Base-by-base conservation (phyloP, 2,113 vertebrate genomes). In the western clawed frog (Xenopus tropicalis) region DNA sequence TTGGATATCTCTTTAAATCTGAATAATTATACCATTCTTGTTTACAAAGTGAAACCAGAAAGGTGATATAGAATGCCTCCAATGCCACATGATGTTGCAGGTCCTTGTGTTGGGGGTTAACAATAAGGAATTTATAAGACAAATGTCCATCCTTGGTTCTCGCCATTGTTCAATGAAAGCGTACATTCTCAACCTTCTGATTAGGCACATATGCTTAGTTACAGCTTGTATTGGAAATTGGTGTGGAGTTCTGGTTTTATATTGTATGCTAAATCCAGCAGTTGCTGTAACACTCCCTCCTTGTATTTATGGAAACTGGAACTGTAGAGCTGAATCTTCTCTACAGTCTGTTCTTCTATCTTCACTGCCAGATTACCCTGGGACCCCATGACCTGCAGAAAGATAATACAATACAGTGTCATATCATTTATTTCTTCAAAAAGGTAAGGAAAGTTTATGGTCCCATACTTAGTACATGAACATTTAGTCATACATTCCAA, bases 321-420 rank as follows among this genome's bases (percentile, higher is more conserved):
- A 0, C 61, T 80, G 62, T 91, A 72, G 16, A 79, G 83, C 59
- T 42, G 80, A 48, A 93, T 22, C 11, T 81, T 83, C 80, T 71
- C 80, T 54, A n/a, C 48, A 1, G 88, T 86, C 81, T 90, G 87
- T 3, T 83, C 85, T 70, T 92, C 90, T 77, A 90, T 82, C 81
- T 90, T 88, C 46, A 81, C 68, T 11, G 84, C 83, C 29, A 91
- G 51, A n/a, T 89, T 82, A 52, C 88, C 83, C 74, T 92, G 90
- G 29, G 88, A 91, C 61, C 90, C 91, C 88, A 92, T 88, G 70
- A 86, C 81, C 91, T 92, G 46, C 3, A 56, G 81, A 83, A 86
- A 71, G 78, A 65, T 1, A 74, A 52, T 44, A 3, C 8, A 17
- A n/a, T 14, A 48, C 16, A 48, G 16, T 4, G 16, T 13, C 16